phyloP scores from a whole-genome alignment of 2,888 invertebrate species.

The Xestia c-nigrum region DNA sequence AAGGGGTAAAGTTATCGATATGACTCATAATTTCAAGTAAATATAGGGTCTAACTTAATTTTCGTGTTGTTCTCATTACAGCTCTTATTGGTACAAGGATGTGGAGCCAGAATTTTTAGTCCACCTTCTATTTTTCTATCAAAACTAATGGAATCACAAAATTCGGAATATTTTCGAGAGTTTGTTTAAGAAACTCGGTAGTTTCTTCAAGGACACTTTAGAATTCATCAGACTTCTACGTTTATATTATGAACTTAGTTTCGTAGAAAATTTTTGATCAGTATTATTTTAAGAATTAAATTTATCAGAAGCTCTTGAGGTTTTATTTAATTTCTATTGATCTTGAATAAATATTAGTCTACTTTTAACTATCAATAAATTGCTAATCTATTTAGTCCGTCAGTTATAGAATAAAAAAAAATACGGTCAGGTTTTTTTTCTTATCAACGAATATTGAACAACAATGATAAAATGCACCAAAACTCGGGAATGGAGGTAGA shows the following conservation, averaged over 20 bases:
- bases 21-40: background rate
- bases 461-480: no score
- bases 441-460: no score
- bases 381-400: no score
- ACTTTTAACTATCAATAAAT: no score
- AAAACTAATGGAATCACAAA: slow-evolving; percentile 21
- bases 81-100: background rate
- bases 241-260: background rate
- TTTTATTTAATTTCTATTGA: background rate
- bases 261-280: slow-evolving; percentile 1
- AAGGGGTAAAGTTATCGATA: background rate
- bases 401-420: no score
- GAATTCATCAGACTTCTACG: slow-evolving; percentile 14
- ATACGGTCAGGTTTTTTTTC: no score
- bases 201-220: slow-evolving; percentile 24
- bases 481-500: no score
- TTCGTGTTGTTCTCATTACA: background rate
- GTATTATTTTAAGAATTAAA: background rate
- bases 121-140: background rate
- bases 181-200: slow-evolving; percentile 10
- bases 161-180: slow-evolving; percentile 1
- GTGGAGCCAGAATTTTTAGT: no score
- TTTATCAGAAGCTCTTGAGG: background rate
- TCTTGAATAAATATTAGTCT: background rate
- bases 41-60: background rate